phyloP scores from a whole-genome alignment of 1,140 invertebrate genomes.

The Chironomus tepperi region DNA sequence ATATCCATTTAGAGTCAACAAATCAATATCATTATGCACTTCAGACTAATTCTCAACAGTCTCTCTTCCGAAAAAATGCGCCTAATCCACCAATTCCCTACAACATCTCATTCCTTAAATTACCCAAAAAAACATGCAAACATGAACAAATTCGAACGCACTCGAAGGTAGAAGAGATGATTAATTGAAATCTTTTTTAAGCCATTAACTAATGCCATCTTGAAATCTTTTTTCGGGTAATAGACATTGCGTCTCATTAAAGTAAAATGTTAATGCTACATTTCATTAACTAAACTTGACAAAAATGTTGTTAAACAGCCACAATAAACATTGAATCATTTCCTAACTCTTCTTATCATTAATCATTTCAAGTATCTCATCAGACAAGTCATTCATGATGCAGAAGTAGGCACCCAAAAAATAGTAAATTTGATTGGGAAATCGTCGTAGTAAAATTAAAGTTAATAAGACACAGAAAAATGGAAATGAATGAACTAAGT shows the following conservation, averaged over 20 bases:
- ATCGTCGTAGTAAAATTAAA: too few species aligned
- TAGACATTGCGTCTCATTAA: background rate
- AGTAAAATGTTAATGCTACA: background rate
- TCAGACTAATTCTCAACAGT: too few species aligned
- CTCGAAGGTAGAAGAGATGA: background rate
- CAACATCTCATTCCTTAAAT: too few species aligned
- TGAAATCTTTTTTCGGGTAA: too few species aligned
- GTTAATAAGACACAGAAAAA: background rate
- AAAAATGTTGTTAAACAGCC: slow-evolving; percentile 2
- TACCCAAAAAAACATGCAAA: too few species aligned
- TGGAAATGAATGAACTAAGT: background rate
- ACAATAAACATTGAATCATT: background rate
- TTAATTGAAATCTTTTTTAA: background rate
- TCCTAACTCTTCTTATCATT: background rate
- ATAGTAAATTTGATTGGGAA: too few species aligned
- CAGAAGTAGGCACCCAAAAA: background rate
- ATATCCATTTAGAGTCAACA: too few species aligned
- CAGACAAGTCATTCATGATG: background rate
- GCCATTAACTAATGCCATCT: background rate
- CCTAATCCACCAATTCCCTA: too few species aligned
- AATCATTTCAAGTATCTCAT: background rate
- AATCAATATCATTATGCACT: too few species aligned
- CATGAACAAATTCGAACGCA: too few species aligned
- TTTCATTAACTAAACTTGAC: slow-evolving; percentile 2
- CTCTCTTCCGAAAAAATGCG: too few species aligned